Evolutionary conservation across 2,888 invertebrate species (phyloP), one percentile per base, ranked within the genome.

Genomic region (Yponomeuta cagnagella): DNA sequence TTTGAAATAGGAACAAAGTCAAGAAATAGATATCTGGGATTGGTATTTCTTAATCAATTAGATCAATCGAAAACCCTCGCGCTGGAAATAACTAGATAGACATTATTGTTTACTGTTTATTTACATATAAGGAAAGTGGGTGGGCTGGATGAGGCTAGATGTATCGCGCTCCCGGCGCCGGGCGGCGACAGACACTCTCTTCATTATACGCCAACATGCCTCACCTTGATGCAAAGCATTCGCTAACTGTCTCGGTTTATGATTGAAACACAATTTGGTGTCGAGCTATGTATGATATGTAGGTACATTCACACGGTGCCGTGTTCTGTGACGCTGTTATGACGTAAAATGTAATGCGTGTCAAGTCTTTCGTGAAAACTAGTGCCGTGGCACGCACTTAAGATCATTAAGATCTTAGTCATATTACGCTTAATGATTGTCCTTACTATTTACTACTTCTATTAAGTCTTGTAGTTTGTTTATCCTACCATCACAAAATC

Each of bases 111-210:
- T 37, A 4, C 37, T 5, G 4, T 43, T 43, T 33, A 33, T 43
- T 43, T 43, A 43, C 43, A 43, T 8, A 43, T 6, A 43, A 23
- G 23, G 63, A 63, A 63, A 30, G n/a, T 63, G 63, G 23, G 52
- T 1, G 65, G 15, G 31, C 10, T 33, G 31, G 65, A 12, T 33
- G 10, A 65, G 65, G 31, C 64, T 33, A 65, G 65, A 31, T 65
- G 65, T 65, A 65, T 31, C 31, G 65, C 33, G 33, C 65, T 9
- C 63, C 52, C 52, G 52, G 52, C 52, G 52, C 9, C 65, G 65
- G 12, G 65, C 65, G 65, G 12, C 31, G 2, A 30, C 31, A n/a
- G 65, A 65, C 65, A 65, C 30, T 30, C 65, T 65, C 64, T 64
- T 64, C 64, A 65, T 65, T 65, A 65, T 33, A 31, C 52, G 12